These are phyloP conservation scores for Phoeniculus purpureus DNA, from an alignment of 2,797 vertebrate species.

Conservation along the genomic window DNA sequence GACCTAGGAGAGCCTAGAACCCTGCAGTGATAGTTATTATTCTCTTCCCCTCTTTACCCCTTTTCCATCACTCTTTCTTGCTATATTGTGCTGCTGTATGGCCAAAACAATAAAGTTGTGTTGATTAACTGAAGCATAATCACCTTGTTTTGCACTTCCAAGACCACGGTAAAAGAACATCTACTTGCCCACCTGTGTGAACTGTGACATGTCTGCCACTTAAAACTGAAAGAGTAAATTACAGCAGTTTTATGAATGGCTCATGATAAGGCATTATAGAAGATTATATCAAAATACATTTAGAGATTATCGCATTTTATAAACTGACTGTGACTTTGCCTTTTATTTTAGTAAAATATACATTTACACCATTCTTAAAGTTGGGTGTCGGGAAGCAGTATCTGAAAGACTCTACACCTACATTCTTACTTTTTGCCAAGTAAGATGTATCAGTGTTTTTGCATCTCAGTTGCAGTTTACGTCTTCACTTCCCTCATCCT, in stretches of 20 bases:
- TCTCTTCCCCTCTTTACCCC: too few relatives aligned
- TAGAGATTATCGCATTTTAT: too few relatives aligned
- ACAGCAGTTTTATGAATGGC: background rate
- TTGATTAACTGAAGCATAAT: too few relatives aligned
- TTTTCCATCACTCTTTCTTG: too few relatives aligned
- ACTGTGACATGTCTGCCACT: background rate
- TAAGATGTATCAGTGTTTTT: background rate
- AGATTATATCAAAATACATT: too few relatives aligned
- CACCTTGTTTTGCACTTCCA: too few relatives aligned
- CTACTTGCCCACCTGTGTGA: too few relatives aligned
- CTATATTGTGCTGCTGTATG: too few relatives aligned
- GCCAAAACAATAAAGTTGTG: too few relatives aligned
- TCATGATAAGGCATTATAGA: background rate
- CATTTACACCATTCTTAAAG: background rate
- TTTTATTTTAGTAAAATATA: background rate
- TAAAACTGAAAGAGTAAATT: background rate
- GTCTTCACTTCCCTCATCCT: fast-evolving
- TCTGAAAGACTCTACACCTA: background rate
- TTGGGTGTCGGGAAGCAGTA: fast-evolving
- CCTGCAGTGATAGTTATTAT: too few relatives aligned
- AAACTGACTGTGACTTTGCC: background rate
- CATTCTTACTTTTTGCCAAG: background rate
- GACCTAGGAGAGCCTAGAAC: too few relatives aligned
- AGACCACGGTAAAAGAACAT: too few relatives aligned
- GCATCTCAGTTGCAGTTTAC: fast-evolving